Base-by-base conservation (phyloP, 2,888 invertebrate genomes). In the Euplexia lucipara region DNA sequence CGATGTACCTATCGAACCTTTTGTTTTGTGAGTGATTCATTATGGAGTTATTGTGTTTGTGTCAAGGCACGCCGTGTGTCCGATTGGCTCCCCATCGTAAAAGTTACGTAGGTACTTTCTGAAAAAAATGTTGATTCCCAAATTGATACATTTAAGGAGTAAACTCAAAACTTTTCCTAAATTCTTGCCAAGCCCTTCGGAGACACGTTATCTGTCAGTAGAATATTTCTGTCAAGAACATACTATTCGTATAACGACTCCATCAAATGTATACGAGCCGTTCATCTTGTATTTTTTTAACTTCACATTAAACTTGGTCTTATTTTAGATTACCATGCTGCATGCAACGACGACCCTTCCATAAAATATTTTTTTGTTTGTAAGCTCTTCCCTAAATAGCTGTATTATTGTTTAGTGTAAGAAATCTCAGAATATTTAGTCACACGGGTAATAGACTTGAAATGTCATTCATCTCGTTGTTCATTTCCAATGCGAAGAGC, bases 271-370 rank as follows among this genome's bases (percentile, higher is more conserved):
- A 41, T 18, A 32, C 10, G 3, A 32, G 5, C 7, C n/a, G 9
- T 41, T 20, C 63, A 49, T 42, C 51, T 56, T 62, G 7, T 54
- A 22, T 53, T 56, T 57, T 57, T 16, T 16, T 9, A 32, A 37
- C 37, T 47, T 20, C 34, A 14, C 18, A 58, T 67, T 44, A 52
- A 62, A 62, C 51, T 62, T 44, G 9, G 37, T 61, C 47, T 71
- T 48, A 37, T 53, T 57, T 57, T 64, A 70, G 71, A 58, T 71
- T 53, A 30, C 37, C 18, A 39, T 16, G 37, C 48, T 20, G 37
- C 70, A 70, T 70, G 64, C 70, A 34, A 71, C 42, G 52, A 49
- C 52, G 16, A 34, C 2, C 18, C 34, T 52, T 22, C 51, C 60
- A 69, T 68, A 41, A 60, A 6, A 30, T 64, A 14, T 22, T 32